phyloP scores from a whole-genome alignment of 2,888 invertebrate species.

The Bugula neritina region DNA sequence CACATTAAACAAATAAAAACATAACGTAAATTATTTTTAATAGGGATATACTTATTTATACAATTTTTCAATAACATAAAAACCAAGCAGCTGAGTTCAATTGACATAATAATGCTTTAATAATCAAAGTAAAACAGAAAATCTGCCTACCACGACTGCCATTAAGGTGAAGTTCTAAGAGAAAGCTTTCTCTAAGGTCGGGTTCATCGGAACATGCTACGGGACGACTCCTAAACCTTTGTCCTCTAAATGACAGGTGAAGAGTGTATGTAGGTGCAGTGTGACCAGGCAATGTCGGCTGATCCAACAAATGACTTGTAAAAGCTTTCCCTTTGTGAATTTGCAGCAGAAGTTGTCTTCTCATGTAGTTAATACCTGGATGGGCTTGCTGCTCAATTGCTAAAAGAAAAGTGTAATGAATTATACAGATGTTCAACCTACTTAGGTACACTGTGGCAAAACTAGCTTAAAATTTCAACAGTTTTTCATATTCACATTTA shows the following conservation, averaged over 20 bases:
- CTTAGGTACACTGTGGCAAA: too few species aligned
- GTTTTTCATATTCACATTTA: too few species aligned
- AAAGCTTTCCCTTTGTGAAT: slow-evolving; percentile 50
- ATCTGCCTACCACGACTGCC: slow-evolving; percentile 31
- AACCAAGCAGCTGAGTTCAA: too few species aligned
- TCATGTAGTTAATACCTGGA: slow-evolving; percentile 46
- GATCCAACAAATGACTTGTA: slow-evolving; percentile 47
- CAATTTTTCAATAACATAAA: too few species aligned
- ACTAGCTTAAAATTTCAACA: too few species aligned
- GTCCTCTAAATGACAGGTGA: slow-evolving; percentile 48
- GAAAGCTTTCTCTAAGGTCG: slow-evolving; percentile 49
- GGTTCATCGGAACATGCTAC: slow-evolving; percentile 52
- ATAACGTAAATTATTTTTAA: too few species aligned
- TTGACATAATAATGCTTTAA: too few species aligned
- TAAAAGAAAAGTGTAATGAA: too few species aligned
- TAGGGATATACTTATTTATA: too few species aligned
- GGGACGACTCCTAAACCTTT: slow-evolving; percentile 48
- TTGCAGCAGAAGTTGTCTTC: slow-evolving; percentile 47
- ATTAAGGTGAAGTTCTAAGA: slow-evolving; percentile 49
- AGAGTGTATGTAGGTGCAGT: slow-evolving; percentile 43
- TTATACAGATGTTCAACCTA: too few species aligned
- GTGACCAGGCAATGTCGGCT: slow-evolving; percentile 40
- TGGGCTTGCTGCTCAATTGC: slow-evolving; percentile 4
- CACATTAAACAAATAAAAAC: too few species aligned
- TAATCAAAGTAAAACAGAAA: too few species aligned